phyloP scores from a whole-genome alignment of 1,140 invertebrate species.

The Apis mellifera region DNA sequence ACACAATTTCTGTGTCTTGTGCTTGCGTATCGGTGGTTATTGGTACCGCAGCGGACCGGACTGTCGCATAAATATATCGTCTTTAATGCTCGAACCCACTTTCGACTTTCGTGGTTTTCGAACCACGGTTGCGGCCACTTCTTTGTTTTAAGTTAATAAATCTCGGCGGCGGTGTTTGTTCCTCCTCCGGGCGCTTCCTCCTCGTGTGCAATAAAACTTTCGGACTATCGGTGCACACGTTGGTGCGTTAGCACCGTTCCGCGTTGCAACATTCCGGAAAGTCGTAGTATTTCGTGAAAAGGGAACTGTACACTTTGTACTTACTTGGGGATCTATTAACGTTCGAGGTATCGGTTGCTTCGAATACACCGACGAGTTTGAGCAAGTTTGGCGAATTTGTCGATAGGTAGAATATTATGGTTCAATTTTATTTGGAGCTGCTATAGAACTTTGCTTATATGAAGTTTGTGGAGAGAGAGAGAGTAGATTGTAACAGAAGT shows the following conservation, averaged over 20 bases:
- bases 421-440: too few relatives aligned
- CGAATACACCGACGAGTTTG: too few relatives aligned
- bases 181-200: not conserved
- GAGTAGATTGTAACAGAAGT: too few relatives aligned
- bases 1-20: slow-evolving; percentile 59
- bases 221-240: not conserved
- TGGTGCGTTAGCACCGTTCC: slow-evolving; percentile 6
- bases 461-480: too few relatives aligned
- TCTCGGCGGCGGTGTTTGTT: not conserved
- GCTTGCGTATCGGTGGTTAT: slow-evolving; percentile 58
- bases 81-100: slow-evolving; percentile 65
- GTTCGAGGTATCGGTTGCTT: not conserved
- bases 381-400: too few relatives aligned
- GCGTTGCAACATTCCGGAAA: not conserved
- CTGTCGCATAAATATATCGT: slow-evolving; percentile 63
- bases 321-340: too few relatives aligned
- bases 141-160: slow-evolving; percentile 36
- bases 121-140: too few relatives aligned
- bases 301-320: not conserved
- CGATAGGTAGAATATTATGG: too few relatives aligned
- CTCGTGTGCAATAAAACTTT: slow-evolving; percentile 3
- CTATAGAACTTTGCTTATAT: too few relatives aligned
- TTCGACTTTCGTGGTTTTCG: slow-evolving; percentile 28
- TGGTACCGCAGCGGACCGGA: slow-evolving; percentile 37
- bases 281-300: not conserved